These are phyloP conservation scores for Eunapius fragilis DNA, from an alignment of 37 sponge, comb jelly and placozoan species.

Conservation along the genomic window DNA sequence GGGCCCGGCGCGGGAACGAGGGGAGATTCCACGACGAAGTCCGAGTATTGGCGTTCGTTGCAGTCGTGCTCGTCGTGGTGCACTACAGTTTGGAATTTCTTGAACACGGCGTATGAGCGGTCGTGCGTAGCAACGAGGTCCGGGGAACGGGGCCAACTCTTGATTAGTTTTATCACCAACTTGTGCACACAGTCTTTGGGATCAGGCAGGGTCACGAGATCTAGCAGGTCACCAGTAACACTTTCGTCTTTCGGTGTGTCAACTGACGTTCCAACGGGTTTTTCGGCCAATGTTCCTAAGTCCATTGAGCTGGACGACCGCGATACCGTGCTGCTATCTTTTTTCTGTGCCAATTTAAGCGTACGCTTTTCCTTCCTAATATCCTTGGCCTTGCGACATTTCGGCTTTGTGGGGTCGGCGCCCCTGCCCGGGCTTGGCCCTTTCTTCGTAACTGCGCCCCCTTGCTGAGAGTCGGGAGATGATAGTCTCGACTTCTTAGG, in stretches of 20 bases:
- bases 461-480: background rate
- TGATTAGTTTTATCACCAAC: slow-evolving; percentile 39
- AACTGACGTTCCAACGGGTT: background rate
- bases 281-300: background rate
- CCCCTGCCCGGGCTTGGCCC: slow-evolving; percentile 51
- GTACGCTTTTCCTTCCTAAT: slow-evolving; percentile 15
- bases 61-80: slow-evolving; percentile 61
- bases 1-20: slow-evolving; percentile 5
- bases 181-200: slow-evolving; percentile 44
- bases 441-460: background rate
- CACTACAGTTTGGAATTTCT: slow-evolving; percentile 58
- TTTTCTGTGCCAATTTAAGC: background rate
- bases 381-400: slow-evolving; percentile 62
- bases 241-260: background rate
- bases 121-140: slow-evolving; percentile 20
- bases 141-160: background rate
- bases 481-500: background rate
- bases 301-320: background rate
- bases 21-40: slow-evolving; percentile 42
- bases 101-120: slow-evolving; percentile 58
- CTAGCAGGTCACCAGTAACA: background rate
- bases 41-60: slow-evolving; percentile 28
- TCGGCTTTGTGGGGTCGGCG: slow-evolving; percentile 64
- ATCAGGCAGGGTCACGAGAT: slow-evolving; percentile 38
- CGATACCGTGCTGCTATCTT: background rate